phyloP scores from a whole-genome alignment of 2,888 invertebrate genomes.

The Glaucopsyche alexis region DNA sequence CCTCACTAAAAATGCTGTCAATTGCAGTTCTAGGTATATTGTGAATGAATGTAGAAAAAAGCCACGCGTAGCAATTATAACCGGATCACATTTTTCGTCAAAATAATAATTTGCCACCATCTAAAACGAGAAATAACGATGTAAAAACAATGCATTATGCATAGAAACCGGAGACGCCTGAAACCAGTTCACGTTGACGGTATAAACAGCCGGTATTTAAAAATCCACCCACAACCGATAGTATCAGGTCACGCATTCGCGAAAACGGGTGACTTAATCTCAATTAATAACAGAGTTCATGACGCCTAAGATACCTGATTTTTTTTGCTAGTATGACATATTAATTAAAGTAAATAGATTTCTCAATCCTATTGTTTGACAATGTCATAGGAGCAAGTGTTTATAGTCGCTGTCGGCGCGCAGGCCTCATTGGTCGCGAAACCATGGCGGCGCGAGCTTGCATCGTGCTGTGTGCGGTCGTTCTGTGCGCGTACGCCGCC shows the following conservation, averaged over 20 bases:
- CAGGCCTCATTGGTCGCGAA: conserved; percentile 55
- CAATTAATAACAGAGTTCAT: too few relatives aligned
- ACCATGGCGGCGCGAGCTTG: conserved; percentile 72
- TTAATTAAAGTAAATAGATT: conserved; percentile 31
- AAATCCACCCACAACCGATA: not conserved
- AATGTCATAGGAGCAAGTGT: conserved; percentile 40
- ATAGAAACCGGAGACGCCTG: not conserved
- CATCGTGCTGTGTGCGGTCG: conserved; percentile 49
- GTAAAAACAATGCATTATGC: not conserved
- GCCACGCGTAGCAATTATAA: too few relatives aligned
- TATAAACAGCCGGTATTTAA: not conserved
- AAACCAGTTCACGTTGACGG: not conserved
- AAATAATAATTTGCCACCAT: too few relatives aligned
- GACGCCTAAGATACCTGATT: too few relatives aligned
- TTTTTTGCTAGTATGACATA: too few relatives aligned
- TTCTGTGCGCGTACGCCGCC: conserved; percentile 49
- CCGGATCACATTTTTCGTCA: too few relatives aligned
- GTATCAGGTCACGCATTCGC: not conserved
- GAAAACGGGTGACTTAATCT: too few relatives aligned
- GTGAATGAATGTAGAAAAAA: too few relatives aligned
- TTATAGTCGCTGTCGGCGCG: conserved; percentile 42
- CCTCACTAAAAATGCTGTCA: too few relatives aligned
- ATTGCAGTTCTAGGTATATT: too few relatives aligned
- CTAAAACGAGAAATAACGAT: too few relatives aligned
- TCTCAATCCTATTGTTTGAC: conserved; percentile 42